Conservation (phyloP, 2,888 invertebrate species). For the Polyommatus iphigenia region DNA sequence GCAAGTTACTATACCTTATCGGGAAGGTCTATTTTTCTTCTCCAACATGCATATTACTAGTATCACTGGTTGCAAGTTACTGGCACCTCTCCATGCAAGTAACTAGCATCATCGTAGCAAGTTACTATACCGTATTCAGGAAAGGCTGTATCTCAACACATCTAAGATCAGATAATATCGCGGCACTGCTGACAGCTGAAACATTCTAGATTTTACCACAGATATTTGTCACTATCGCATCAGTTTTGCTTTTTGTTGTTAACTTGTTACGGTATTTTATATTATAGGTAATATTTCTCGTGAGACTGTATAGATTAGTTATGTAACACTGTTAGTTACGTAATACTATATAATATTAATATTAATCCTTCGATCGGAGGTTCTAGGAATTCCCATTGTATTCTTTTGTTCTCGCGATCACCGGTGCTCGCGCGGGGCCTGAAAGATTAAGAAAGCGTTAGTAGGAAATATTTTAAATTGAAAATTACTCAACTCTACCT, state of each 20-base stretch:
- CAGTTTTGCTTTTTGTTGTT: neutral
- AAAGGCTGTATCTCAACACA: neutral
- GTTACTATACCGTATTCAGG: constrained; percentile 12
- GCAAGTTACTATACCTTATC: neutral
- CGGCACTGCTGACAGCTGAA: neutral
- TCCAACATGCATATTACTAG: neutral
- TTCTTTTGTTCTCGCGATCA: no score
- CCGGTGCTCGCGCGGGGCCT: no score
- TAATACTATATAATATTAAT: no score
- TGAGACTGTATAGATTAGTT: neutral
- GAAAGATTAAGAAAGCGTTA: no score
- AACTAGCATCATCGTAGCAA: neutral
- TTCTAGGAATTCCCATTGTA: no score
- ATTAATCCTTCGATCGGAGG: no score
- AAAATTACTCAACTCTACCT: no score
- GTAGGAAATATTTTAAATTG: no score
- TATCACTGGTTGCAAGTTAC: neutral
- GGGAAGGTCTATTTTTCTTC: neutral
- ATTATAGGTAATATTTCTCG: neutral
- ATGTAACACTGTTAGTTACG: no score
- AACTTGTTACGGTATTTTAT: constrained; percentile 4
- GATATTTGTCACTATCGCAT: constrained; percentile 9
- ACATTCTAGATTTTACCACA: constrained; percentile 27
- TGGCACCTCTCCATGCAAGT: neutral
- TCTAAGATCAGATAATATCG: constrained; percentile 6